phyloP scores from a whole-genome alignment of 2,888 invertebrate genomes.

The Podabrus alpinus region DNA sequence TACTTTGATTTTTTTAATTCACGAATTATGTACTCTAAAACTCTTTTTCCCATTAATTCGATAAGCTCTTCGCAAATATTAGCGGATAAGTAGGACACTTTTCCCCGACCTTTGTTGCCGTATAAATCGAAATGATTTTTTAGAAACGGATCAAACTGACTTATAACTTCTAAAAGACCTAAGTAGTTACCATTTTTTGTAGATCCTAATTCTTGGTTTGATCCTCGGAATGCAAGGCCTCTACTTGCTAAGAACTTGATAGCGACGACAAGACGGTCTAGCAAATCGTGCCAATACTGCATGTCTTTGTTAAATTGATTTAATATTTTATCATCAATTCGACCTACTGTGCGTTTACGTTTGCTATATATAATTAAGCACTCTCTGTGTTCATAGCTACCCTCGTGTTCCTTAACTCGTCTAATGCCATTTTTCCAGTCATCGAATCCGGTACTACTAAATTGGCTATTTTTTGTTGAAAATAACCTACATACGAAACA shows the following conservation, averaged over 20 bases:
- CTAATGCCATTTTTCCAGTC: slow-evolving; percentile 31
- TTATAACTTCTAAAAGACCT: slow-evolving; percentile 32
- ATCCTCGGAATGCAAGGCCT: slow-evolving; percentile 33
- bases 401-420: slow-evolving; percentile 25
- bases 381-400: not conserved
- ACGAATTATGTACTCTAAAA: too few relatives aligned
- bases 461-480: slow-evolving; percentile 11
- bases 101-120: too few relatives aligned
- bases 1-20: too few relatives aligned
- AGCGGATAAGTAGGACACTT: too few relatives aligned
- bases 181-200: slow-evolving; percentile 33
- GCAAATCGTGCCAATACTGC: slow-evolving; percentile 34
- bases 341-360: not conserved
- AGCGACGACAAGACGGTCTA: slow-evolving; percentile 31
- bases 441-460: slow-evolving; percentile 23
- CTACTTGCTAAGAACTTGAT: slow-evolving; percentile 32
- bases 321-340: not conserved
- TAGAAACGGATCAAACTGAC: too few relatives aligned
- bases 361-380: not conserved
- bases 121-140: too few relatives aligned
- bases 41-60: too few relatives aligned
- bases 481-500: slow-evolving; percentile 30
- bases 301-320: not conserved
- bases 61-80: too few relatives aligned
- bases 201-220: slow-evolving; percentile 32